Evolutionary conservation across 2,113 vertebrate genomes (phyloP), one percentile per base, ranked within the genome.

Genomic region (Apaloderma vittatum): DNA sequence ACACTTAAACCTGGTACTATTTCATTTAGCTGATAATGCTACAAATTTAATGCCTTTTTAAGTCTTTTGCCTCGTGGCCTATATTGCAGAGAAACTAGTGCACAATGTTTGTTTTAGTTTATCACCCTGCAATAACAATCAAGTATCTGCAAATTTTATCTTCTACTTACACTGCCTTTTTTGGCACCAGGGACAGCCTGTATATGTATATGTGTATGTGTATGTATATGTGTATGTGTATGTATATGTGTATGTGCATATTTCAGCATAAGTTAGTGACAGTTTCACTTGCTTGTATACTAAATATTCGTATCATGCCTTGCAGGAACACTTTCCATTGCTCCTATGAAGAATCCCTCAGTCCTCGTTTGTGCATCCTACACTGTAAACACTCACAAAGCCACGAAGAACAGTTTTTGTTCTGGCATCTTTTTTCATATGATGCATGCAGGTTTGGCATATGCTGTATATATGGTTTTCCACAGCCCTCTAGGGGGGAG

Each of bases 1-100:
- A 17, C 1, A 1, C 8, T 51, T 84, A 12, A 89, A 70, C 11
- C 3, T 77, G n/a, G 27, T 24, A 62, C 45, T 1, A 0, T 55
- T 87, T 32, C 18, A 11, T 55, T 93, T 59, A 52, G 59, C 30
- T 68, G 65, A 45, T 26, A 85, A 46, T 37, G 32, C 3, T 75
- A 79, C 14, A 57, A 57, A 67, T 52, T 37, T 26, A n/a, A 32
- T 48, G 9, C 9, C 29, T 81, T 75, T 58, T 23, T 52, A 72
- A 17, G 12, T 37, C 10, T 34, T 88, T 79, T 73, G 54, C 7
- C 9, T 59, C n/a, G 61, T 24, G 79, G 34, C 6, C 17, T 75
- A 1, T 36, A 72, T 48, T 67, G 29, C 65, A 95, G 49, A 80
- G 49, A 79, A 96, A 49, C 12, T 66, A 46, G 21, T 49, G 8